These are phyloP conservation scores for Agriopis leucophaearia DNA, from an alignment of 2,888 invertebrate genomes.

Conservation along the genomic window DNA sequence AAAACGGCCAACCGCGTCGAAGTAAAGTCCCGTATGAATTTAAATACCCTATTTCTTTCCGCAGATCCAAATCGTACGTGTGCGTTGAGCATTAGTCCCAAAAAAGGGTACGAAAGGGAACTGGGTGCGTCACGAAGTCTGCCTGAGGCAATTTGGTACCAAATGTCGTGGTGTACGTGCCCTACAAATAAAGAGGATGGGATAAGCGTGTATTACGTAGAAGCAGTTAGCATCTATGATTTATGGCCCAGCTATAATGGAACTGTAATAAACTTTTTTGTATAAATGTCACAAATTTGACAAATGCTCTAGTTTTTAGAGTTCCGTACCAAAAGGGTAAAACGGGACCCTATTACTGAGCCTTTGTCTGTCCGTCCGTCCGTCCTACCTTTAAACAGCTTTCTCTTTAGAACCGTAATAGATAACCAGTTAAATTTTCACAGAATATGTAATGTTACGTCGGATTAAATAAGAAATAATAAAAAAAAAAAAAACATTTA, in stretches of 20 bases:
- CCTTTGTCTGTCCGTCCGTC: too few species aligned
- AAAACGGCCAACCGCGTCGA: conserved; percentile 46
- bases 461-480: too few species aligned
- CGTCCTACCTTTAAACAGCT: too few species aligned
- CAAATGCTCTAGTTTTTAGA: background rate
- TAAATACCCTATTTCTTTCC: conserved; percentile 64
- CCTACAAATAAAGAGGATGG: conserved; percentile 81
- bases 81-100: conserved; percentile 74
- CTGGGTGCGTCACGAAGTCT: conserved; percentile 76
- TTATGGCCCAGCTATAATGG: conserved; percentile 26
- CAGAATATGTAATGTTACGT: too few species aligned
- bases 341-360: too few species aligned
- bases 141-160: conserved; percentile 84
- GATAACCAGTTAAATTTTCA: too few species aligned
- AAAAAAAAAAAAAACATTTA: too few species aligned
- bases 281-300: background rate
- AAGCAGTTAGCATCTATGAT: conserved; percentile 37
- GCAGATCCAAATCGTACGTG: conserved; percentile 72
- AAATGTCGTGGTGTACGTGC: conserved; percentile 84
- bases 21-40: conserved; percentile 63
- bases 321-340: too few species aligned
- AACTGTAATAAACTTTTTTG: conserved; percentile 4
- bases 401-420: too few species aligned
- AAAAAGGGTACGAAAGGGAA: conserved; percentile 71
- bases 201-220: conserved; percentile 63